Evolutionary conservation across 2,797 vertebrate species (phyloP), one percentile per base, ranked within the genome.

Genomic region (Phyllotis vaccarum): DNA sequence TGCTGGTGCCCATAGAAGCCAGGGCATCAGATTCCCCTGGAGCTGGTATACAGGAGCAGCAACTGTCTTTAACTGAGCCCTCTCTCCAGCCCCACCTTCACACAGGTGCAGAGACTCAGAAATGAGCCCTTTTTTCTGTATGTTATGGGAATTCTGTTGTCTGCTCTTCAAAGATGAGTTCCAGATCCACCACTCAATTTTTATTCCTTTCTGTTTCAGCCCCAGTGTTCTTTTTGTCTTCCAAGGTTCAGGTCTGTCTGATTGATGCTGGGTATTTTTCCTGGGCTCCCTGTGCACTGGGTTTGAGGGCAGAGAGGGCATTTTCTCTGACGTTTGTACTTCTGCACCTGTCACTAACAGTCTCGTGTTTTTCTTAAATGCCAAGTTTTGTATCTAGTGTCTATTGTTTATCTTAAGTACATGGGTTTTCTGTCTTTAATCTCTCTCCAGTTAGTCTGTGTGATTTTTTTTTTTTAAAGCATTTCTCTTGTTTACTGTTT

Each of bases 401-500:
- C 21, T 80, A 4, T 85, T 74, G 17, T 78, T 93, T 88, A 3
- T 86, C 56, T 86, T 92, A 97, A 95, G 40, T 83, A 75, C 14
- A 14, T 29, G 46, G 10, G 37, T 79, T 89, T 94, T 89, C 78
- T 94, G 14, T 64, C 60, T 91, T 34, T 90, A 86, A 88, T 91
- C 94, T 96, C 34, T 96, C 56, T 93, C 37, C 31, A 68, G 66
- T 14, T 95, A 58, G 54, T 78, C 58, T 94, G 78, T 19, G 7
- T 95, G 54, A 66, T 80, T 96, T 94, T 89, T 81, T n/a, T 64
- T 72, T 72, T 72, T 11, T 22, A 40, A 96, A 81, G 19, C 74
- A 6, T 95, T 90, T 79, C 74, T 24, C 19, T 94, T 90, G 6
- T 91, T 82, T 86, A 14, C 90, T 93, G 17, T 83, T 92, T 96